phyloP scores from a whole-genome alignment of 1,140 invertebrate species.

The Drosophila lacteicornis region DNA sequence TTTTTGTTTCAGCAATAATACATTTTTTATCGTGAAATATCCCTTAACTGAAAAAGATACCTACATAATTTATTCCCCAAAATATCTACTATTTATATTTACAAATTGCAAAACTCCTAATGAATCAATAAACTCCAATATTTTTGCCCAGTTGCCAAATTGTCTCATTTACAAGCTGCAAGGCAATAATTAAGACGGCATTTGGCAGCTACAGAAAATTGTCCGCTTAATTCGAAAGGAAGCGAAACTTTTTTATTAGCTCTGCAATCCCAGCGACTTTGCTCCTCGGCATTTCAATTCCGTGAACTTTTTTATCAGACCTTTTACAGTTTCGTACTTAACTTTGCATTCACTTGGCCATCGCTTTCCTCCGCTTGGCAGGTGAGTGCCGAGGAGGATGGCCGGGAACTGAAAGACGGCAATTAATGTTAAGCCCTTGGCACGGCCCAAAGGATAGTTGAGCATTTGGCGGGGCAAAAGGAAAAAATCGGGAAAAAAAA shows the following conservation, averaged over 20 bases:
- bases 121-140: constrained; percentile 43
- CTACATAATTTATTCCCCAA: background rate
- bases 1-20: too few species aligned
- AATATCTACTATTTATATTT: constrained; percentile 3
- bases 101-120: background rate
- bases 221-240: constrained; percentile 50
- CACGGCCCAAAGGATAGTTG: constrained; percentile 64
- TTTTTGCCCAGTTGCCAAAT: constrained; percentile 34
- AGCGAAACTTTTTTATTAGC: constrained; percentile 70
- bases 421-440: constrained; percentile 73
- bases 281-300: constrained; percentile 41
- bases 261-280: constrained; percentile 27
- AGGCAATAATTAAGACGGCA: constrained; percentile 42
- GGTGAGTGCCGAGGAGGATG: constrained; percentile 45
- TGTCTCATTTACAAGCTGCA: constrained; percentile 18
- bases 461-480: constrained; percentile 50
- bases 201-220: constrained; percentile 57
- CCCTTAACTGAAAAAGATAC: too few species aligned
- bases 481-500: constrained; percentile 14
- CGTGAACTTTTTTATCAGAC: constrained; percentile 68
- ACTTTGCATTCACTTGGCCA: constrained; percentile 52
- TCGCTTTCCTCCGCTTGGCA: constrained; percentile 17
- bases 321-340: constrained; percentile 69
- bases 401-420: constrained; percentile 63
- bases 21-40: too few species aligned